Base-by-base conservation (phyloP, 2,888 invertebrate genomes). In the Tetramorium bicarinatum region DNA sequence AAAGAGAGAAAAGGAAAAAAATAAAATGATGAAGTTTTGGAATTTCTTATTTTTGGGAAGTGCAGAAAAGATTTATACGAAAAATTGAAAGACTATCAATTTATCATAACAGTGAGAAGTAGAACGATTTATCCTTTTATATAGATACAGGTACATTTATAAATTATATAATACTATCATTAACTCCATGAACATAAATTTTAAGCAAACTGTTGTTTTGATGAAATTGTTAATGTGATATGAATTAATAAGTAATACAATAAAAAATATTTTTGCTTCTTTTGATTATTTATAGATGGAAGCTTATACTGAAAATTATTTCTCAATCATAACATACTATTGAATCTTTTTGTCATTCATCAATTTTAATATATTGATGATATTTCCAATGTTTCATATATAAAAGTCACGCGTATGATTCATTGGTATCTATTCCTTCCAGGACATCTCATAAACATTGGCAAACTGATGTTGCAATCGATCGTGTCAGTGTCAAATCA, bases 401-500 rank as follows among this genome's bases (percentile, higher is more conserved):
- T 13, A 44, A 59, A 59, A 74, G 4, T 15, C 18, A n/a, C 21
- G 15, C 18, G 6, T 52, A 29, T 49, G 15, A 61, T 34, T 74
- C 61, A 74, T 59, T 34, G 47, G 3, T 62, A 52, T 64, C 15
- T 52, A 64, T 52, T 25, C 29, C 52, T 76, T 52, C 18, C 13
- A 18, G 49, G 21, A 62, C 7, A 62, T 7, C 9, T 34, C 34
- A 21, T 21, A 47, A 18, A 49, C 21, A 49, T 25, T 54, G 18
- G 38, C 15, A 25, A 38, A 34, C 18, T 25, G 2, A 44, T 66
- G 8, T 18, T 18, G 21, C 49, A 13, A 62, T 62, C 62, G 21
- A 76, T 62, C 25, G 21, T 47, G 38, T 29, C 18, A 13, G 29
- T 59, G n/a, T 11, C 64, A n/a, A 77, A 71, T 59, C 47, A 21